Base-by-base conservation (phyloP, 2,113 vertebrate species). In the Echinops telfairi region DNA sequence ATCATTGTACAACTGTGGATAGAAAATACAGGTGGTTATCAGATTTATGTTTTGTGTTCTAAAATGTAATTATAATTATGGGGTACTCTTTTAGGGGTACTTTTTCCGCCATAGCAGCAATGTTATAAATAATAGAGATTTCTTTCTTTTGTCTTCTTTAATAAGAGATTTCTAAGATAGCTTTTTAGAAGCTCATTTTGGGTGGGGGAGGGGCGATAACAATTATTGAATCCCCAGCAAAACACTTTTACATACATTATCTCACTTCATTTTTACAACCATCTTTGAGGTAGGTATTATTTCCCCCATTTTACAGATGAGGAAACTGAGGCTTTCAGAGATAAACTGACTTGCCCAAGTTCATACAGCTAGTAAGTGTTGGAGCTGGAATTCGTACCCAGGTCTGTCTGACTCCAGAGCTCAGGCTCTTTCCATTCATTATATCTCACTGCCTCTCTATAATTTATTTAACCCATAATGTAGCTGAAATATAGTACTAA, bases 291-390 rank as follows among this genome's bases (percentile, higher is more conserved):
- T 95, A 96, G 87, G 66, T 95, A 89, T 92, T 84, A 92, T 92
- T 95, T 92, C 75, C 73, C 91, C 87, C 94, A 92, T 96, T 95
- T 96, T 96, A 81, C 89, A 97, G 94, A 95, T 94, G 83, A 96
- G 94, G 92, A 95, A 90, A 93, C 93, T 93, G 95, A 96, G 88
- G 86, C 90, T 95, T 97, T 95, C 79, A 93, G 76, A 96, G 78
- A 94, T 94, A 95, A 94, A 96, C 66, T 95, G 89, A 94, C 79
- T 96, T 97, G 91, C 53, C 85, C 94, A 94, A 91, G 66, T 88
- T 91, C 81, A 96, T 70, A 95, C 95, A 97, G 83, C 91, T 96
- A 95, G 83, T 93, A 96, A 93, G 78, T 93, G 77, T 89, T 96
- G 95, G 87, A 96, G 94, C 94, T 58, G 38, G 94, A 66, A 94